phyloP scores from a whole-genome alignment of 64 coral and sea anemone species.

The Actinia equina region DNA sequence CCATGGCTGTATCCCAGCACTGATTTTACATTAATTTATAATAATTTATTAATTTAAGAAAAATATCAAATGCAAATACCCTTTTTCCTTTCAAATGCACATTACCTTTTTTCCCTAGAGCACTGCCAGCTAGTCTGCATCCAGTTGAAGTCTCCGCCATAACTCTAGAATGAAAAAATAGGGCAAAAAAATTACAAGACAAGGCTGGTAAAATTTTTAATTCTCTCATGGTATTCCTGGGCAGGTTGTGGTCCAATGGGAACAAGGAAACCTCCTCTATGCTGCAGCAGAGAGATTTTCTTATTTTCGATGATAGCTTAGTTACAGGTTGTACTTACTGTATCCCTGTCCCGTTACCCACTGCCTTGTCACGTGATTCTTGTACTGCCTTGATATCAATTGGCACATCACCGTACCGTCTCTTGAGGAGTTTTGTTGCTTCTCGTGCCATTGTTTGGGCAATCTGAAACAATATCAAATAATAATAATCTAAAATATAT shows the following conservation, averaged over 20 bases:
- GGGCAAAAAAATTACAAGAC: not conserved
- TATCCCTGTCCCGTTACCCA: constrained; percentile 79
- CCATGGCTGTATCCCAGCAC: no score
- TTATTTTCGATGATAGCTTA: no score
- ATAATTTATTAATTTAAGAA: no score
- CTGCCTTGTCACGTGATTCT: constrained; percentile 51
- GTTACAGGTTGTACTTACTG: constrained; percentile 34
- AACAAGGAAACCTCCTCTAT: no score
- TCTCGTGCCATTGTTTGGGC: constrained; percentile 91
- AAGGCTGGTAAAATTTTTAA: not conserved
- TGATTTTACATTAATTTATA: no score
- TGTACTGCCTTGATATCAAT: constrained; percentile 66
- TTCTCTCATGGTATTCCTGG: no score
- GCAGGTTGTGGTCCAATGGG: no score
- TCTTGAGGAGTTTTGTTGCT: constrained; percentile 58
- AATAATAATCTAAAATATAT: not conserved
- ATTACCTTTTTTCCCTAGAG: constrained; percentile 87
- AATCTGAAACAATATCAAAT: constrained; percentile 32
- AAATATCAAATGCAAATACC: no score
- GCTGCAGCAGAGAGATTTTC: no score
- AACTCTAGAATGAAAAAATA: constrained; percentile 28
- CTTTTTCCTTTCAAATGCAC: no score
- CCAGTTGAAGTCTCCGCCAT: constrained; percentile 89
- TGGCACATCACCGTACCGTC: constrained; percentile 56
- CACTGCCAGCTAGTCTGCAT: constrained; percentile 78